phyloP scores from a whole-genome alignment of 2,113 vertebrate species.

The Hucho hucho region DNA sequence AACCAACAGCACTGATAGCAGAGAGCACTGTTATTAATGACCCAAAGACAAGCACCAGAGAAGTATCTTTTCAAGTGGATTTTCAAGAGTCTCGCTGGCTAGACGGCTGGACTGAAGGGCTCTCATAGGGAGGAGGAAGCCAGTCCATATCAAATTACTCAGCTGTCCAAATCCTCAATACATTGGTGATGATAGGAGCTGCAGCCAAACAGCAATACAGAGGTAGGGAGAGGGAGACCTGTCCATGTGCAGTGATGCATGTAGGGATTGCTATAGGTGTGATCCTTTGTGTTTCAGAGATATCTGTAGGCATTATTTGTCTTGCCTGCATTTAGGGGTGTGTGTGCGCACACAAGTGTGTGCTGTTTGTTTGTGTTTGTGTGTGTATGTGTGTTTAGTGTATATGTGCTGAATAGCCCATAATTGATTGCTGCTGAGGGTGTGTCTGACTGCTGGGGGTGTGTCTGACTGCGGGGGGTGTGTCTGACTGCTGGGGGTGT shows the following conservation, averaged over 20 bases:
- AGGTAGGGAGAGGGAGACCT: not conserved
- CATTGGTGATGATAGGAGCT: not conserved
- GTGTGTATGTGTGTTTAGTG: not conserved
- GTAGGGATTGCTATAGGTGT: not conserved
- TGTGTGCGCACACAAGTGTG: not conserved
- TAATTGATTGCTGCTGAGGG: too few relatives aligned
- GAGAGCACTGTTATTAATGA: not conserved
- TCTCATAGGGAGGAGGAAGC: not conserved
- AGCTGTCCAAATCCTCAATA: not conserved
- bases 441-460: constrained; percentile 30
- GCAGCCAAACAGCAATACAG: not conserved
- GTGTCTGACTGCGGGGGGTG: constrained; percentile 34
- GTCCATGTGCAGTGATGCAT: not conserved
- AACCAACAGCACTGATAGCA: not conserved
- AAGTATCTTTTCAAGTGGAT: not conserved
- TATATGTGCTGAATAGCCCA: not conserved
- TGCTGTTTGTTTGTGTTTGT: not conserved
- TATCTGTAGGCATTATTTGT: not conserved
- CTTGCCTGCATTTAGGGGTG: not conserved
- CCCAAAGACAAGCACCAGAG: not conserved
- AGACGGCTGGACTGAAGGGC: not conserved
- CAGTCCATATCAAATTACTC: not conserved
- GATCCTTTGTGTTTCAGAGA: not conserved
- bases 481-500: constrained; percentile 35
- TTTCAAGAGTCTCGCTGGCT: not conserved